Conservation (phyloP, 2,888 invertebrate species). For the Toxonevra muliebris region DNA sequence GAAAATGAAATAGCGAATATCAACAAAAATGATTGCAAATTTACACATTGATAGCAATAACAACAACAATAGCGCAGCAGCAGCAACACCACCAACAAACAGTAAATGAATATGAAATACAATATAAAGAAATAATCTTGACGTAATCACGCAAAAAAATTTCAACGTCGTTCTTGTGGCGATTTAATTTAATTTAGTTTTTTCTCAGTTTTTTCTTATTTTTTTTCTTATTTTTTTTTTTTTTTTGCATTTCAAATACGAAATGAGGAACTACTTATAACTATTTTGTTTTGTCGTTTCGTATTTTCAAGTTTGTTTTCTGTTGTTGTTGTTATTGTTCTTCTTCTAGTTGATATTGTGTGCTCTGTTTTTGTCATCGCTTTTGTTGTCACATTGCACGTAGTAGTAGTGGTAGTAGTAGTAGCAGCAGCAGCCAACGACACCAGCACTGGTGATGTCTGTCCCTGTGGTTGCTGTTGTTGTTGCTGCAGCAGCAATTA, state of each 20-base stretch:
- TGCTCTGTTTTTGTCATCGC: background rate
- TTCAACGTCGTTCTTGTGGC: constrained; percentile 32
- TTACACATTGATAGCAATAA: constrained; percentile 2
- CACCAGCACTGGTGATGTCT: no score
- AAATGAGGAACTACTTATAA: constrained; percentile 9
- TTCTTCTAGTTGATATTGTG: constrained; percentile 6
- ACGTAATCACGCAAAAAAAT: constrained; percentile 41
- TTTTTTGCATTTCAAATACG: constrained; percentile 20
- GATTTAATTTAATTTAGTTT: no score
- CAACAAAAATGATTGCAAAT: constrained; percentile 1
- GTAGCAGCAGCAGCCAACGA: no score
- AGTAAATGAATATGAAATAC: background rate
- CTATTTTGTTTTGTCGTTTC: no score
- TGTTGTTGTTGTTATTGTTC: constrained; percentile 17
- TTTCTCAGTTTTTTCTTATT: background rate
- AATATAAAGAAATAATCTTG: constrained; percentile 32
- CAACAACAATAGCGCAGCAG: background rate
- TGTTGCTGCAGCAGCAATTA: constrained; percentile 2
- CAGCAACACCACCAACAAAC: constrained; percentile 2
- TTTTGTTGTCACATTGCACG: background rate
- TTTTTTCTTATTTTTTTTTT: background rate
- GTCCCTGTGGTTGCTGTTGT: background rate
- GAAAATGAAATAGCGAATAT: background rate
- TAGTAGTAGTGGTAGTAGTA: background rate
- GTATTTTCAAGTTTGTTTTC: background rate